These are phyloP conservation scores for Chromis chromis DNA, from an alignment of 2,797 vertebrate genomes.

Conservation along the genomic window DNA sequence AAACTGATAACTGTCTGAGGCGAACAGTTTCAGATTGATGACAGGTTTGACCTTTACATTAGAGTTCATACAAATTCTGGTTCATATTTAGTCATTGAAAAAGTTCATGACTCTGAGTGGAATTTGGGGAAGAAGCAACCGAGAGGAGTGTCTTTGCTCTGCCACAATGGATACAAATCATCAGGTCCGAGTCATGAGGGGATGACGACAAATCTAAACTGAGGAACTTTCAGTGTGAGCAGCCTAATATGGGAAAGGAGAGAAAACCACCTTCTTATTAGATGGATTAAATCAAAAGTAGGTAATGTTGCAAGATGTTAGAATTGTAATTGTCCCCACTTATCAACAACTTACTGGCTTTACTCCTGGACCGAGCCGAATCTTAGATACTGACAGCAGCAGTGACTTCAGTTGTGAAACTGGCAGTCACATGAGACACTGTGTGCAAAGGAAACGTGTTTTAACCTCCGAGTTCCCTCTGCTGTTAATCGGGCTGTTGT, in stretches of 20 bases:
- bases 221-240: no score
- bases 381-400: neutral
- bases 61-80: no score
- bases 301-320: no score
- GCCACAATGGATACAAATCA: neutral
- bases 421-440: neutral
- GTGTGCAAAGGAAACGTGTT: constrained; percentile 27
- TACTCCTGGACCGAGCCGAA: neutral
- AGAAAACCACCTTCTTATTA: neutral
- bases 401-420: constrained; percentile 28
- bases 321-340: no score
- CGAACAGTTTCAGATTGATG: no score
- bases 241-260: no score
- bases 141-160: neutral
- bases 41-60: no score
- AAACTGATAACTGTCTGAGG: neutral
- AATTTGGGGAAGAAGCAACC: no score
- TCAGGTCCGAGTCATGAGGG: neutral
- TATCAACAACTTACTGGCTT: neutral
- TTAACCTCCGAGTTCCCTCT: neutral
- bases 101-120: no score
- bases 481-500: neutral
- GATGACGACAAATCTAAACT: neutral
- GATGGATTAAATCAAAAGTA: neutral
- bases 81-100: no score